Evolutionary conservation across 2,113 vertebrate genomes (phyloP), one percentile per base, ranked within the genome.

Genomic region (Chaetura pelagica): DNA sequence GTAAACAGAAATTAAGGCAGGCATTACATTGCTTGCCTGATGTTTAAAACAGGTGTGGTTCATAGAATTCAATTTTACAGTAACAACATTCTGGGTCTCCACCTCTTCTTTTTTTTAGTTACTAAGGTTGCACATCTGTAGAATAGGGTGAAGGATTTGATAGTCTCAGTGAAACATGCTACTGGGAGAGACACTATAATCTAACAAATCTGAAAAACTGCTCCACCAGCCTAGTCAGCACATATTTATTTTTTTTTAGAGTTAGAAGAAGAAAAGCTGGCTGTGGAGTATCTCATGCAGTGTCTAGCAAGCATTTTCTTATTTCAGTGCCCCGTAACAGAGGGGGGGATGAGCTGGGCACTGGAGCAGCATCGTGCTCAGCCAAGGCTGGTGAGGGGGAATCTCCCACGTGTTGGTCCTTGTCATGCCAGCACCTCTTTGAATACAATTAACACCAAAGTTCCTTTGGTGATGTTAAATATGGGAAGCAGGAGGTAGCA

Each of bases 291-390:
- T 12, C 48, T 49, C 2, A 0, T 55, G 34, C 64, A 80, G 32
- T 32, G 23, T 66, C 26, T 51, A 46, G n/a, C 58, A 72, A 69
- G 27, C 10, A 7, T 15, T 82, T 73, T 38, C 6, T 49, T 48
- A 0, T 68, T 48, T 64, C 54, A 24, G 23, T 29, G 49, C 20
- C 51, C 42, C 71, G 11, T 29, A 55, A 38, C 10, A 38, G 38
- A 38, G 10, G 38, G 7, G 38, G 38, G 24, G 19, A 32, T 74
- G 76, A 74, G 26, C 55, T 59, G 55, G 29, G 32, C 22, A 29
- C 14, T 0, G 0, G 10, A 62, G 10, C 13, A 32, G 24, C 0
- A 0, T 0, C 32, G 6, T 16, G 27, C 34, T 77, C 35, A 62
- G n/a, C 5, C 81, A 57, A 34, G 62, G 3, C 20, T 35, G 29